These are phyloP conservation scores for Didymodactylos carnosus DNA, from an alignment of 2,888 invertebrate genomes.

Conservation along the genomic window DNA sequence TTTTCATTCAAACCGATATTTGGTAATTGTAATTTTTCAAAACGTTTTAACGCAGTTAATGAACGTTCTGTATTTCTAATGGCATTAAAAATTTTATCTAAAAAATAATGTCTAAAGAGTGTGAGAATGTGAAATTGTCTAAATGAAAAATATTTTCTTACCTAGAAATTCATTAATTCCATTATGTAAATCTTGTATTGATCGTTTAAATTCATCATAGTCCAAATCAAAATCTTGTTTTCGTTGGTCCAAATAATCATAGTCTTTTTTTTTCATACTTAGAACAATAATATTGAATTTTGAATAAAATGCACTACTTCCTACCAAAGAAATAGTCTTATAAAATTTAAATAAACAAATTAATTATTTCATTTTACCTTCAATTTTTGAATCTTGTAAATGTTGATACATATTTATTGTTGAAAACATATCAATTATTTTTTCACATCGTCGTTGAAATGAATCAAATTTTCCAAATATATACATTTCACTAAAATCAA, in stretches of 20 bases:
- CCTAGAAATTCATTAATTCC: background rate
- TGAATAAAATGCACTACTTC: conserved; percentile 60
- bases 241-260: conserved; percentile 73
- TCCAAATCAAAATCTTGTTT: conserved; percentile 68
- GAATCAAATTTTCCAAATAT: conserved; percentile 90
- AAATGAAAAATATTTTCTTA: too few species aligned
- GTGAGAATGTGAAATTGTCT: conserved; percentile 17
- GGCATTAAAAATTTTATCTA: conserved; percentile 31
- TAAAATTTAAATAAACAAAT: too few species aligned
- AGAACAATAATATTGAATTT: conserved; percentile 64
- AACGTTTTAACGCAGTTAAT: conserved; percentile 25
- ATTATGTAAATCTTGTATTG: conserved; percentile 57
- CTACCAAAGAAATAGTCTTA: too few species aligned
- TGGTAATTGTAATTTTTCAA: conserved; percentile 29
- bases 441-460: conserved; percentile 64
- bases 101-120: conserved; percentile 26
- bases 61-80: conserved; percentile 28
- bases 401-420: conserved; percentile 70
- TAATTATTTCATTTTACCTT: conserved; percentile 56
- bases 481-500: conserved; percentile 83
- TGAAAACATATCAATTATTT: conserved; percentile 72
- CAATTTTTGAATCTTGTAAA: conserved; percentile 61
- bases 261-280: conserved; percentile 60
- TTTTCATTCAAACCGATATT: conserved; percentile 34
- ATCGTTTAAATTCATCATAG: conserved; percentile 56